A percentile compares a stretch with the other conserved stretches of the same genome.
phyloP scores from a whole-genome alignment of 35 echinoderm and acorn worm species.

The Apostichopus californicus region DNA sequence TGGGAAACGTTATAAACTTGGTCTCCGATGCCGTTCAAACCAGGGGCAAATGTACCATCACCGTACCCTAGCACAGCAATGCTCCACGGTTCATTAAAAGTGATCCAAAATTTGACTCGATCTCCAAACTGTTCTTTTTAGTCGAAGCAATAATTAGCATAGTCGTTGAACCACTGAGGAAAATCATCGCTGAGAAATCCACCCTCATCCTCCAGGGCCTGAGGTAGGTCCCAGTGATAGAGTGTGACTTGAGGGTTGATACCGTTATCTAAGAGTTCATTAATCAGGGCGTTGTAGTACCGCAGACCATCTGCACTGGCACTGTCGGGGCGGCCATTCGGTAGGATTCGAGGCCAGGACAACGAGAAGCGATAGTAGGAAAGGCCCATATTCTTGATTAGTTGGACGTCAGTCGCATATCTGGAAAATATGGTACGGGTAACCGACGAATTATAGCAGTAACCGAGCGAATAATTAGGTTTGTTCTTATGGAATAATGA shows the following conservation, averaged over 20 bases:
- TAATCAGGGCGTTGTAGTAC: slow-evolving; percentile 85
- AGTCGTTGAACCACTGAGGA: slow-evolving; percentile 75
- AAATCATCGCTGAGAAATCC: slow-evolving; percentile 74
- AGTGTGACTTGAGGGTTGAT: slow-evolving; percentile 74
- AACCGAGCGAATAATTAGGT: no score
- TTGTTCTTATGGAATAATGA: no score
- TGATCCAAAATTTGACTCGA: no score
- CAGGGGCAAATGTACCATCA: no score
- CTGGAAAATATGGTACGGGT: no score
- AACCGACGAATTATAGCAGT: no score
- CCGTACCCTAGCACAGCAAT: no score
- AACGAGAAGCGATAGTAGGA: slow-evolving; percentile 57
- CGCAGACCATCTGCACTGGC: slow-evolving; percentile 70
- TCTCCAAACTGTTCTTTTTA: no score
- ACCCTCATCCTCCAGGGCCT: slow-evolving; percentile 72
- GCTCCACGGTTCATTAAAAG: no score
- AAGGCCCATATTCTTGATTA: no score
- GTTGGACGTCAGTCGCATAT: no score
- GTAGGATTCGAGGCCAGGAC: slow-evolving; percentile 86
- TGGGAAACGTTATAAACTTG: slow-evolving; percentile 69
- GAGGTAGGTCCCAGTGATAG: slow-evolving; percentile 55
- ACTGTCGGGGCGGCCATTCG: slow-evolving; percentile 69
- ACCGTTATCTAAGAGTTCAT: slow-evolving; percentile 62
- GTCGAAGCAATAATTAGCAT: slow-evolving; percentile 50
- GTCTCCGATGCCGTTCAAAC: no score